These are phyloP conservation scores for Lanius collurio DNA, from an alignment of 2,113 vertebrate species.

Conservation along the genomic window DNA sequence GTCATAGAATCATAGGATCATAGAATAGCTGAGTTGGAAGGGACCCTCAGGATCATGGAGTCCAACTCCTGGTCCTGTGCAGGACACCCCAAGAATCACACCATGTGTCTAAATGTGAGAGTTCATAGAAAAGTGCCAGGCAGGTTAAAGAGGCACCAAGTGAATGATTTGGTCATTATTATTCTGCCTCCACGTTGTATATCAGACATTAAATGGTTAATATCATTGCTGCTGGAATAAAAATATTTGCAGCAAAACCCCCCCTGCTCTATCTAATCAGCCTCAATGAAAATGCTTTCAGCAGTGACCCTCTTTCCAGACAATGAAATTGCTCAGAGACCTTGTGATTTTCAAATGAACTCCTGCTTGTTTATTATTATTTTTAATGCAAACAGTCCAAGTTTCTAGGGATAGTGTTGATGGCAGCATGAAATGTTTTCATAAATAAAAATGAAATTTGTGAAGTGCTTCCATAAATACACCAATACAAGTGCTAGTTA, in stretches of 20 bases:
- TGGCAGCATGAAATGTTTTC: conserved; percentile 16
- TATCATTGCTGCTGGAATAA: neutral
- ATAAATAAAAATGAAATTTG: conserved; percentile 34
- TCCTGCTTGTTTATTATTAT: conserved; percentile 27
- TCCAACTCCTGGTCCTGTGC: neutral
- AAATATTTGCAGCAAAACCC: neutral
- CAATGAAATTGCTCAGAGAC: conserved; percentile 53
- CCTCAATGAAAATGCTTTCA: conserved; percentile 41
- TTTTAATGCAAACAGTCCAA: conserved; percentile 15
- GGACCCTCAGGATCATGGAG: neutral
- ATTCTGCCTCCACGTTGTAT: neutral
- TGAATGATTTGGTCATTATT: neutral
- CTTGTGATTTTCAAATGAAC: conserved; percentile 54
- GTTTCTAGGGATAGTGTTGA: conserved; percentile 31
- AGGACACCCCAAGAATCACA: neutral
- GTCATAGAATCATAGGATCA: neutral
- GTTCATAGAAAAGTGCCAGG: neutral
- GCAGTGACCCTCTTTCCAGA: conserved; percentile 36
- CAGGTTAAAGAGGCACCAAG: neutral
- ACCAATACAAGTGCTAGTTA: conserved; percentile 1
- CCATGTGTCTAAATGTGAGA: neutral
- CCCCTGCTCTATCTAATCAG: neutral
- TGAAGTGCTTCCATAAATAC: conserved; percentile 5
- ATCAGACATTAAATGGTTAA: neutral
- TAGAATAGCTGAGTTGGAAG: neutral